Evolutionary conservation across 2,113 vertebrate species (phyloP).

Genomic region (Cephalopholis sonnerati): DNA sequence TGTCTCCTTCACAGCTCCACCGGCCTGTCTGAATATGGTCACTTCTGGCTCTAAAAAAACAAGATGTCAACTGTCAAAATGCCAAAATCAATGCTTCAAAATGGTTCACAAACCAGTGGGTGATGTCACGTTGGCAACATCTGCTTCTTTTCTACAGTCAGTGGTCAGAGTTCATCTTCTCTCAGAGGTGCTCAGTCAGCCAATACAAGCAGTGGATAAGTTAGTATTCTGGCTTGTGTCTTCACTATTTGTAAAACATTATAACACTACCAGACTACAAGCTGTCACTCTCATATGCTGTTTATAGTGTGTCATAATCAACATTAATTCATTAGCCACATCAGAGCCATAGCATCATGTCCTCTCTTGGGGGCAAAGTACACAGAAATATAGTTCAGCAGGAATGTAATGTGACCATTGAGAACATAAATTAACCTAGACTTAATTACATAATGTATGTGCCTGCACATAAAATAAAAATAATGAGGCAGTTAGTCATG

Average conservation of each 20-base stretch:
- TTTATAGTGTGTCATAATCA: background rate
- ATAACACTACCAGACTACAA: background rate
- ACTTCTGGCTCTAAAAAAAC: too few relatives aligned
- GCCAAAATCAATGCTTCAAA: too few relatives aligned
- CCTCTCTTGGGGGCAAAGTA: background rate
- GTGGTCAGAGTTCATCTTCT: background rate
- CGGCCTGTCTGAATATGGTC: too few relatives aligned
- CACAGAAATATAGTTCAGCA: background rate
- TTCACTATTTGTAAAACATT: background rate
- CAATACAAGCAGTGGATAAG: background rate
- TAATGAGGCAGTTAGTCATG: background rate
- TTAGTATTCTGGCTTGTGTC: background rate
- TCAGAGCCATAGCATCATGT: background rate
- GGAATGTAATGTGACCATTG: background rate
- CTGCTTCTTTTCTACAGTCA: too few relatives aligned
- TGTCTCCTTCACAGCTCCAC: too few relatives aligned
- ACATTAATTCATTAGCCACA: background rate
- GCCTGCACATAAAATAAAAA: conserved; percentile 1
- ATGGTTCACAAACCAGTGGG: too few relatives aligned
- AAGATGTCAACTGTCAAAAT: too few relatives aligned
- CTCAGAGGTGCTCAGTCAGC: background rate
- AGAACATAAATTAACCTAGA: background rate
- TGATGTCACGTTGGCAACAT: too few relatives aligned
- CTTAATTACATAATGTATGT: background rate
- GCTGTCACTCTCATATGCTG: background rate